Base-by-base conservation (phyloP, 2,888 invertebrate species). In the Machimus rusticus region DNA sequence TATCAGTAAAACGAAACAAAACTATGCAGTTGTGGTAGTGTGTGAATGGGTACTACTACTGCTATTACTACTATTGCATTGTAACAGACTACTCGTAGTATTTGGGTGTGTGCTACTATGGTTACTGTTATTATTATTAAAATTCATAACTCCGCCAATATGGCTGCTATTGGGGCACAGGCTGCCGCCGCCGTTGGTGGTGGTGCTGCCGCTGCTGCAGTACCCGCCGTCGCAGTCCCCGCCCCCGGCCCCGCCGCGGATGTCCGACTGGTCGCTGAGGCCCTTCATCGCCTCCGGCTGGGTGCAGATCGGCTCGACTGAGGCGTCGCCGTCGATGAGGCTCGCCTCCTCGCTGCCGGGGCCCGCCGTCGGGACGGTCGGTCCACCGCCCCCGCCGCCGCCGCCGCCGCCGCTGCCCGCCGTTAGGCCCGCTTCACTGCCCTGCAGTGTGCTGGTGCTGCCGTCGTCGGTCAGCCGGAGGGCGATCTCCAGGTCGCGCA, bases 401-500 rank as follows among this genome's bases (percentile, higher is more conserved):
- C n/a, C 34, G 34, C 12, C 55, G 86, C n/a, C 51, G 19, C 12
- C 19, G 74, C 1, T 77, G 43, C 86, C 87, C 46, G 88, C 87
- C 55, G 89, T 86, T 87, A 87, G 86, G 57, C 74, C 37, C 74
- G 88, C 81, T 88, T 77, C 86, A 76, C 82, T 77, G 51, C 79
- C 74, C 74, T 81, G 79, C 31, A 79, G 74, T 39, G 90, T 88
- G 87, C 88, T 86, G 74, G 82, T 88, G 77, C 78, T 88, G 46
- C 85, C 87, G 84, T 94, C 94, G 89, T 94, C 94, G 89, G 95
- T 93, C 90, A 95, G 93, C 81, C 95, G 94, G 90, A 98, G 94
- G 91, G 98, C 98, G 92, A 96, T 94, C 92, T 97, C 97, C 91
- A 99, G 94, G 94, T 98, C 98, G 90, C 97, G 96, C 91, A 99